Conservation (phyloP, 2,888 invertebrate species). For the Leucophenga montana region DNA sequence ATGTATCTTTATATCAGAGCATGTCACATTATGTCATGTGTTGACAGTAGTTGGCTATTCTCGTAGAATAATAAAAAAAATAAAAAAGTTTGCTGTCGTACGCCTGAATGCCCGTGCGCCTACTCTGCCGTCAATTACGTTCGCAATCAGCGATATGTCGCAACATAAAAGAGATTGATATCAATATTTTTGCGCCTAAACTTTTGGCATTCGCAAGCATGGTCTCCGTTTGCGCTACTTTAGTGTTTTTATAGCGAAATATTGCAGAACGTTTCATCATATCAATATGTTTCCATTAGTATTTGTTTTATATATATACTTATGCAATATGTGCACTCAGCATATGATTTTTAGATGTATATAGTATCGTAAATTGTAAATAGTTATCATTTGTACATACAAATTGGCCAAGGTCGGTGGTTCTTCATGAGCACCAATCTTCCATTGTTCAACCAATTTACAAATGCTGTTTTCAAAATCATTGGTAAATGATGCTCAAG, state of each 20-base stretch:
- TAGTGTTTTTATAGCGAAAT: no score
- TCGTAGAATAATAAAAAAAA: no score
- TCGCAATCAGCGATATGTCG: slow-evolving; percentile 10
- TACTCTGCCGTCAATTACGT: background rate
- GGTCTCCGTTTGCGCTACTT: no score
- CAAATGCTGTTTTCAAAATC: no score
- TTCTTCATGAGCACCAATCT: no score
- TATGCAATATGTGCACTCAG: background rate
- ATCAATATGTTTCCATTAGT: background rate
- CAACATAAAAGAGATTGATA: slow-evolving; percentile 61
- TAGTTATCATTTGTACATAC: background rate
- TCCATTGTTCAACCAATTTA: no score
- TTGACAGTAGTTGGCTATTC: slow-evolving; percentile 42
- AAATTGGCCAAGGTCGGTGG: slow-evolving; percentile 5
- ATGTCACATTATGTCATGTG: slow-evolving; percentile 33
- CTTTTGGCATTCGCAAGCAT: no score
- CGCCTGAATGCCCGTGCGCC: slow-evolving; percentile 29
- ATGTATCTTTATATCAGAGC: slow-evolving; percentile 23
- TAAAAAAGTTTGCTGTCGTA: slow-evolving; percentile 18
- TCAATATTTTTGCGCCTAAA: slow-evolving; percentile 55
- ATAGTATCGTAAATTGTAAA: no score
- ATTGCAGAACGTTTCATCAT: no score
- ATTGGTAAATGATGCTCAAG: no score
- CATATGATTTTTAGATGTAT: background rate
- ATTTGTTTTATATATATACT: background rate